phyloP scores from a whole-genome alignment of 2,113 vertebrate genomes.

The Ictalurus furcatus region DNA sequence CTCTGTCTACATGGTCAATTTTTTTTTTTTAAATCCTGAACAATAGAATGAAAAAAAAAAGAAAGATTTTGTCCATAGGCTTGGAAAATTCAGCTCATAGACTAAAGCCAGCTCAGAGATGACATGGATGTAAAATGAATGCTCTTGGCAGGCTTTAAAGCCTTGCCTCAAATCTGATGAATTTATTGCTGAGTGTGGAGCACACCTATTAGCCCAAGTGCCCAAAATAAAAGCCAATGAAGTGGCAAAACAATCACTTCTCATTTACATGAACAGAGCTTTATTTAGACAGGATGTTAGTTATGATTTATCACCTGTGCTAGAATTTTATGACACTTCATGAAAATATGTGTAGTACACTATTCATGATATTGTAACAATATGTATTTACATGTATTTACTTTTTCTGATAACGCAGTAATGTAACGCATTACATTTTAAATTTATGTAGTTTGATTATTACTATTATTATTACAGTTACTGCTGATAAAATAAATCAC shows the following conservation, averaged over 20 bases:
- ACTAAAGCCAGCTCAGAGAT: conserved; percentile 22
- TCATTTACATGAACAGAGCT: not conserved
- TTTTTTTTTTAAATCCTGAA: not conserved
- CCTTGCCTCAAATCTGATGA: not conserved
- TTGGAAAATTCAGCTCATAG: conserved; percentile 9
- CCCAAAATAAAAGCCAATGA: not conserved
- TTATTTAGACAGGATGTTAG: not conserved
- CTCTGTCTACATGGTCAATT: not conserved
- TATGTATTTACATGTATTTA: not conserved
- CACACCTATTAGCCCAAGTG: conserved; percentile 8
- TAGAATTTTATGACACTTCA: not conserved
- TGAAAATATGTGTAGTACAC: not conserved
- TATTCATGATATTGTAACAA: not conserved
- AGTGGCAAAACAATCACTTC: not conserved
- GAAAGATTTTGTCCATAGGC: not conserved
- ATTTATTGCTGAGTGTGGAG: not conserved
- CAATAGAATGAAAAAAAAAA: not conserved
- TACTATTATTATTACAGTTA: no score
- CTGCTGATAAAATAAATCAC: no score
- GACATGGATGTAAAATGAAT: conserved; percentile 6
- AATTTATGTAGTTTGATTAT: no score
- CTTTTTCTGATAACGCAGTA: no score
- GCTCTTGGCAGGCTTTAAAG: not conserved
- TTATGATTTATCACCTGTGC: not conserved
- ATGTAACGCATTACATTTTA: no score